Evolutionary conservation across 2,888 invertebrate genomes (phyloP).

Genomic region (Leptopilina myrica): DNA sequence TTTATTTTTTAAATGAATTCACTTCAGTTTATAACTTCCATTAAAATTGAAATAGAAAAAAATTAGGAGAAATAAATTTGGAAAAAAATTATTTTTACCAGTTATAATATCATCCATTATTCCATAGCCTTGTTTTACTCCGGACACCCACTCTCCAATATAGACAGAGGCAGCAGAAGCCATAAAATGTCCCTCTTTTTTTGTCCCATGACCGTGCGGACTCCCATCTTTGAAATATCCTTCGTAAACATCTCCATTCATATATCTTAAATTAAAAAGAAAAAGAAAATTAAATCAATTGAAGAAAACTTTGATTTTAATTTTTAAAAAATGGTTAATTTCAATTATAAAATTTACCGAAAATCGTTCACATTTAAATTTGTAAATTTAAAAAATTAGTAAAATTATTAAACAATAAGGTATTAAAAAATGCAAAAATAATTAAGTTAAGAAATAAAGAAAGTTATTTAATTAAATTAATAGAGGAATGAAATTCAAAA

Average conservation of each 20-base stretch:
- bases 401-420: too few relatives aligned
- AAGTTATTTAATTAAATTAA: too few relatives aligned
- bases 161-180: slow-evolving; percentile 87
- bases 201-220: slow-evolving; percentile 90
- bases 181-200: slow-evolving; percentile 88
- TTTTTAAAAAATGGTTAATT: neutral
- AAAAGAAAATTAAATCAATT: neutral
- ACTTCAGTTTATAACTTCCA: too few relatives aligned
- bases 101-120: slow-evolving; percentile 91
- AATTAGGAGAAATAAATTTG: neutral
- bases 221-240: slow-evolving; percentile 91
- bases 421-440: too few relatives aligned
- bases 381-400: too few relatives aligned
- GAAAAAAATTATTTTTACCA: slow-evolving; percentile 73
- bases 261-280: slow-evolving; percentile 76
- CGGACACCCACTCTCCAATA: slow-evolving; percentile 91
- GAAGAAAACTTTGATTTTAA: neutral
- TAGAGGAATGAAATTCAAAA: too few relatives aligned
- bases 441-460: too few relatives aligned
- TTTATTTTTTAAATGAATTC: too few relatives aligned
- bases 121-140: slow-evolving; percentile 90
- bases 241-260: slow-evolving; percentile 89
- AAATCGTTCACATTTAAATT: too few relatives aligned
- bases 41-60: too few relatives aligned
- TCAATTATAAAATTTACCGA: too few relatives aligned